These are phyloP conservation scores for Amblyraja radiata DNA, from an alignment of 2,797 vertebrate genomes.

Conservation along the genomic window DNA sequence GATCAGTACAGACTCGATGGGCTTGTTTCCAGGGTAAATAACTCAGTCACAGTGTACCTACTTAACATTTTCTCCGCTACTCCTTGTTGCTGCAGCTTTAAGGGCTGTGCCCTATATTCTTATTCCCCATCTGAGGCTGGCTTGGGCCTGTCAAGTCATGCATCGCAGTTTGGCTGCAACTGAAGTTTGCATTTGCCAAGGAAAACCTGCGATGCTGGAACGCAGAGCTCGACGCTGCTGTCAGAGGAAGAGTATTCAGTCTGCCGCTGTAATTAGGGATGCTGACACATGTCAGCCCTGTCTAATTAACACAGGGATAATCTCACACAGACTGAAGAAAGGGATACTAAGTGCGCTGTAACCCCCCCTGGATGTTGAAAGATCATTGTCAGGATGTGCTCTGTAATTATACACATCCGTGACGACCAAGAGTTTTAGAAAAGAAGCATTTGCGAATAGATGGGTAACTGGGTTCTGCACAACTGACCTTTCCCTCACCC, in stretches of 20 bases:
- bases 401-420: not conserved
- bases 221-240: not conserved
- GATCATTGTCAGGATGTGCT: not conserved
- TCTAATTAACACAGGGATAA: not conserved
- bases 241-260: slow-evolving; percentile 23
- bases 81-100: not conserved
- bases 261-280: not conserved
- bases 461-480: not conserved
- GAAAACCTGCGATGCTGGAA: not conserved
- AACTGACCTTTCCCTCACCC: not conserved
- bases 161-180: not conserved
- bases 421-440: not conserved
- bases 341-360: not conserved
- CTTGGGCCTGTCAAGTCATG: not conserved
- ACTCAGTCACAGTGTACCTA: too few relatives aligned
- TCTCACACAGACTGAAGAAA: not conserved
- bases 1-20: too few relatives aligned
- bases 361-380: not conserved
- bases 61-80: not conserved
- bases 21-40: too few relatives aligned
- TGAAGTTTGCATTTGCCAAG: not conserved
- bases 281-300: slow-evolving; percentile 9
- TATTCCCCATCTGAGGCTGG: not conserved
- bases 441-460: not conserved
- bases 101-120: not conserved